Evolutionary conservation across 2,888 invertebrate genomes (phyloP), one percentile per base, ranked within the genome.

Genomic region (Ernsta delagoae): DNA sequence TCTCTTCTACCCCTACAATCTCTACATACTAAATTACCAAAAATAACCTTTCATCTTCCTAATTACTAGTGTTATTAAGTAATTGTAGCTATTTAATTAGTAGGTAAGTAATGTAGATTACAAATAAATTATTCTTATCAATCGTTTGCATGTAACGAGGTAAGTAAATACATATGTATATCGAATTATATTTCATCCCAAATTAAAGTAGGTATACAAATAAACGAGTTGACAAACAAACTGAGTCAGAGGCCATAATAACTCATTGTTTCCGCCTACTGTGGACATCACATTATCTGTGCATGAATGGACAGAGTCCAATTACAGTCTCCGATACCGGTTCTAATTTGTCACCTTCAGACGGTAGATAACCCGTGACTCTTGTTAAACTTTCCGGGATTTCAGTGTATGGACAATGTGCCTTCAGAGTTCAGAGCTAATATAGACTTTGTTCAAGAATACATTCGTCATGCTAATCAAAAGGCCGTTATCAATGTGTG

Each of bases 301-400:
- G 50, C 59, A 65, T 65, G 62, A 57, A 62, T 57, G 70, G 59
- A 53, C 72, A 70, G 48, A 72, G 72, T 72, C 67, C 71, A 63
- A 59, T n/a, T 43, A 31, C 50, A 16, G 72, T 11, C 12, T 57
- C 36, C 39, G 54, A 53, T 53, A 63, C 41, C 8, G 48, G 59
- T 41, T 68, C 62, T 73, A 79, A 83, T 83, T 83, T 81, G 82
- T 83, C 83, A 76, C 69, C 68, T 64, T 72, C 41, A 75, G 77
- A 74, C 72, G 53, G 56, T 64, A 63, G 79, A 79, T 82, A 82
- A 76, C 76, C 65, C 62, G 61, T 57, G 67, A 65, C 71, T 72
- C 70, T 24, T 9, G 24, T 53, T 74, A 67, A 60, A 71, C 54
- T 16, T 60, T 39, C 31, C 8, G 41, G 8, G 41, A 31, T 43